These are phyloP conservation scores for Osmerus eperlanus DNA, from an alignment of 2,113 vertebrate genomes.

Conservation along the genomic window DNA sequence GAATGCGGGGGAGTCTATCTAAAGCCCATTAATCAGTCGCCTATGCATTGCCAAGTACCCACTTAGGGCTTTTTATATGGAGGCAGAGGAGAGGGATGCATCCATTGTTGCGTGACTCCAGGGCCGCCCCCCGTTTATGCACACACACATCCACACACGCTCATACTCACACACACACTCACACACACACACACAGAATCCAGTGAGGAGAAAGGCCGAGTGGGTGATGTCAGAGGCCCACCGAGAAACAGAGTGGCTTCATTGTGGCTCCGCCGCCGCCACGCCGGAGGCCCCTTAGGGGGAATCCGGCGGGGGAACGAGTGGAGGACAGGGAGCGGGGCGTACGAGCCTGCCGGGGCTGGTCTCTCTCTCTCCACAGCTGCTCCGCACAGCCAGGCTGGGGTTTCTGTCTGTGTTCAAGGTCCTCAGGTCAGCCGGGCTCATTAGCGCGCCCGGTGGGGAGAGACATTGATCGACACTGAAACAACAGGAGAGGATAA, in stretches of 20 bases:
- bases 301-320: constrained; percentile 20
- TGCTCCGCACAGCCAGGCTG: constrained; percentile 30
- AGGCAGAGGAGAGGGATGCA: constrained; percentile 25
- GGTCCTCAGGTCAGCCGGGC: too few species aligned
- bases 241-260: constrained; percentile 21
- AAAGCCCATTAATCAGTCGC: constrained; percentile 59
- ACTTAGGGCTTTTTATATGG: constrained; percentile 48
- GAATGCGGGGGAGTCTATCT: constrained; percentile 33
- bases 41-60: constrained; percentile 50
- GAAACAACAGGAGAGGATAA: too few species aligned
- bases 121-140: neutral
- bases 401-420: too few species aligned
- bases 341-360: neutral
- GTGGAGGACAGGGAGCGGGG: too few species aligned
- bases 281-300: constrained; percentile 20
- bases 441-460: too few species aligned
- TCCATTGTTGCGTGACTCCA: constrained; percentile 29
- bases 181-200: neutral
- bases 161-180: constrained; percentile 6
- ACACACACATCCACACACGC: neutral
- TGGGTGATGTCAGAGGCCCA: constrained; percentile 30
- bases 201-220: constrained; percentile 23
- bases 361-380: neutral
- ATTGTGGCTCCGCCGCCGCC: constrained; percentile 50
- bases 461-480: too few species aligned